These are phyloP conservation scores for Distichodus sexfasciatus DNA, from an alignment of 2,797 vertebrate species.

Conservation along the genomic window DNA sequence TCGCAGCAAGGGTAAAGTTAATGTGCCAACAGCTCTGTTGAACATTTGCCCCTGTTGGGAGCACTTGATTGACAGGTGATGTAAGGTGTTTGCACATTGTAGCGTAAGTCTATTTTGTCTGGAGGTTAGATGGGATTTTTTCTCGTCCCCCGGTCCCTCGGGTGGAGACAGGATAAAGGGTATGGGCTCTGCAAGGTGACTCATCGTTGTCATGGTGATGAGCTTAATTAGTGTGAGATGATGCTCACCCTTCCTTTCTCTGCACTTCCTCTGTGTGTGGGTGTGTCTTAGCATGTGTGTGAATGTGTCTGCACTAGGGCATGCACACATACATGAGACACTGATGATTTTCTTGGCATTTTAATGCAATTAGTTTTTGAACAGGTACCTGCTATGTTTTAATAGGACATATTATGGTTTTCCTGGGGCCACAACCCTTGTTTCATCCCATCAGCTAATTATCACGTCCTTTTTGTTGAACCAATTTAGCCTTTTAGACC, in stretches of 20 bases:
- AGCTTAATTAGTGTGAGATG: slow-evolving; percentile 33
- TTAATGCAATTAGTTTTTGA: too few species aligned
- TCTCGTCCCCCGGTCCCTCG: background rate
- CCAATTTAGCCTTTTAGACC: too few species aligned
- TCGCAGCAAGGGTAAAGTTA: background rate
- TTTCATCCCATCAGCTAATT: too few species aligned
- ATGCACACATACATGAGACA: background rate
- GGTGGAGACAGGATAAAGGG: slow-evolving; percentile 15
- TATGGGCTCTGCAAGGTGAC: slow-evolving; percentile 27
- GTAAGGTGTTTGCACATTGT: background rate
- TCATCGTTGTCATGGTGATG: slow-evolving; percentile 42
- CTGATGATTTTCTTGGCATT: background rate
- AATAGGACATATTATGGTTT: too few species aligned
- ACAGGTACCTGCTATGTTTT: too few species aligned
- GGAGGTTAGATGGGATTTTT: background rate
- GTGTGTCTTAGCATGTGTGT: background rate
- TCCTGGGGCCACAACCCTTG: too few species aligned
- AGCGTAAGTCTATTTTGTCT: background rate
- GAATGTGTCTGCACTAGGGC: background rate
- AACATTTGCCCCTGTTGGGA: background rate
- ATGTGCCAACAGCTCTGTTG: background rate
- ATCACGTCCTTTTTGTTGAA: too few species aligned
- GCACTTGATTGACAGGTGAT: background rate
- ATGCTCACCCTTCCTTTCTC: slow-evolving; percentile 15
- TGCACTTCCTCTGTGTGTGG: slow-evolving; percentile 6